Evolutionary conservation across 2,797 vertebrate species (phyloP).

Genomic region (Acrossocheilus wenchowensis): DNA sequence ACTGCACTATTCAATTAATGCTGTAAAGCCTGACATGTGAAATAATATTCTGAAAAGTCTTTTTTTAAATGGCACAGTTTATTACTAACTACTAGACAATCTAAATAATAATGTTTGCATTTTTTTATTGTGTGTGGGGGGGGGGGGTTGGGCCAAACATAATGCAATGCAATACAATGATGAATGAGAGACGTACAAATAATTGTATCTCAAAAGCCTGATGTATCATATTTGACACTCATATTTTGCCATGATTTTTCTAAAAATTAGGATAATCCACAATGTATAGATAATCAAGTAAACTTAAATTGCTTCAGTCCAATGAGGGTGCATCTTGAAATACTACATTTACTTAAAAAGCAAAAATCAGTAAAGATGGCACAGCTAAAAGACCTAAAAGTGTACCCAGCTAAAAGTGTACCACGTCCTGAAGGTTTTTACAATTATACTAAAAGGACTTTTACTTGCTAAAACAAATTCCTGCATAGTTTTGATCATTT

Average conservation of each 20-base stretch:
- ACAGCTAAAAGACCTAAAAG: background rate
- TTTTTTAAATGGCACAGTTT: too few species aligned
- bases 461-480: background rate
- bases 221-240: background rate
- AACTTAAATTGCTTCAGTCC: background rate
- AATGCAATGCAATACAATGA: background rate
- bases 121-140: too few species aligned
- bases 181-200: background rate
- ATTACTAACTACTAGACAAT: background rate
- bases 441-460: background rate
- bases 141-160: too few species aligned
- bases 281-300: background rate
- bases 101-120: background rate
- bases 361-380: background rate
- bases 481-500: background rate
- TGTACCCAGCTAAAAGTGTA: background rate
- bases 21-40: background rate
- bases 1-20: background rate
- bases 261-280: too few species aligned
- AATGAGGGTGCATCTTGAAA: background rate
- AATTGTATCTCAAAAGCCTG: background rate
- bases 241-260: too few species aligned
- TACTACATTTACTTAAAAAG: background rate
- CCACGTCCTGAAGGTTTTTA: background rate
- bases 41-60: background rate